These are phyloP conservation scores for Channallabes apus DNA, from an alignment of 2,797 vertebrate genomes.

Conservation along the genomic window DNA sequence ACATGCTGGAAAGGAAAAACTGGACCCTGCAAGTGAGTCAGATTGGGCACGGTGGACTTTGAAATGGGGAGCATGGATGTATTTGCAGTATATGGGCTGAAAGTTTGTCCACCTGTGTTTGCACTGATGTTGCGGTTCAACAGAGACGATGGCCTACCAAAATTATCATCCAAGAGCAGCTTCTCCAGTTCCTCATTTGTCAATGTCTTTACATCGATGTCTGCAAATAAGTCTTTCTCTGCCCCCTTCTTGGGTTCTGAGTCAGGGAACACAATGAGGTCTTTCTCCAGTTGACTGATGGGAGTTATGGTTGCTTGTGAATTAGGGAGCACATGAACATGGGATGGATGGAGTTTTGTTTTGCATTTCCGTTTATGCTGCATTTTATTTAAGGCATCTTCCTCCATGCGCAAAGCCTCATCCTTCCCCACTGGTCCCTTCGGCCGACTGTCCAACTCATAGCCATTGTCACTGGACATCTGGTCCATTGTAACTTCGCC, in stretches of 20 bases:
- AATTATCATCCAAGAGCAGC: constrained; percentile 88
- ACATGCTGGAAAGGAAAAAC: constrained; percentile 79
- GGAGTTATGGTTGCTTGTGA: constrained; percentile 56
- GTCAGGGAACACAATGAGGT: constrained; percentile 96
- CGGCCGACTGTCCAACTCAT: constrained; percentile 78
- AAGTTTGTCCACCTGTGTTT: constrained; percentile 78
- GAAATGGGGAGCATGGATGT: constrained; percentile 74
- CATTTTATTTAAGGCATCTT: constrained; percentile 91
- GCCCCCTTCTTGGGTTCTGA: constrained; percentile 77
- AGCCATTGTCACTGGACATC: constrained; percentile 88
- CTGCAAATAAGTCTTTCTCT: constrained; percentile 78
- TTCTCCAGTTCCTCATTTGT: constrained; percentile 91
- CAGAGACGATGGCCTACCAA: constrained; percentile 77
- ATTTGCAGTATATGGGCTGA: constrained; percentile 73
- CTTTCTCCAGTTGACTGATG: constrained; percentile 78
- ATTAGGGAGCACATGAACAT: constrained; percentile 50
- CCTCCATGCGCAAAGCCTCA: constrained; percentile 97
- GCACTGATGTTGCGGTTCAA: constrained; percentile 82
- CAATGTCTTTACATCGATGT: constrained; percentile 89
- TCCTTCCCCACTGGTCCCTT: constrained; percentile 91
- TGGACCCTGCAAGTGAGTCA: constrained; percentile 63
- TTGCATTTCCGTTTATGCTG: constrained; percentile 81
- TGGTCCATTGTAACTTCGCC: constrained; percentile 87
- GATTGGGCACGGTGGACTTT: constrained; percentile 72
- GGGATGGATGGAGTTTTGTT: constrained; percentile 62